Conservation (phyloP, 2,113 vertebrate genomes). For the Microcebus tavaratra region DNA sequence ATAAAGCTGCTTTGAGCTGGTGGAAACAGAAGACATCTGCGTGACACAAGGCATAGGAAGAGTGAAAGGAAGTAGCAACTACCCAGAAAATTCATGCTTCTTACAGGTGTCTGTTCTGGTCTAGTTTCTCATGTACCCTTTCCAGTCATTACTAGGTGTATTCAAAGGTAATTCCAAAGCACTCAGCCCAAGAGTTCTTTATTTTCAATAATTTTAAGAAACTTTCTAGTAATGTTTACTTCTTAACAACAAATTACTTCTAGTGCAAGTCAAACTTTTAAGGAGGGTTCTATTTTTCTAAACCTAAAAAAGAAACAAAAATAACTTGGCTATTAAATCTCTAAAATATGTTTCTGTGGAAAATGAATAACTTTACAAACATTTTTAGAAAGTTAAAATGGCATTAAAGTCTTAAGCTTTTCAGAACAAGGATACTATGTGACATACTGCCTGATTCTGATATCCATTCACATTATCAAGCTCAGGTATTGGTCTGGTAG, state of each 20-base stretch:
- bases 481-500: neutral
- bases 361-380: neutral
- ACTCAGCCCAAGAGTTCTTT: neutral
- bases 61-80: neutral
- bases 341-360: conserved; percentile 10
- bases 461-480: neutral
- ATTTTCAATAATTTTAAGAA: conserved; percentile 31
- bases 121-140: neutral
- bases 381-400: neutral
- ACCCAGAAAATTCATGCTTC: neutral
- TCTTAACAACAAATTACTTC: neutral
- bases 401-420: neutral
- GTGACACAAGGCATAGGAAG: conserved; percentile 20
- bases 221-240: conserved; percentile 32
- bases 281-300: conserved; percentile 46
- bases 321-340: neutral
- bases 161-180: conserved; percentile 13
- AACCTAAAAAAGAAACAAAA: conserved; percentile 47
- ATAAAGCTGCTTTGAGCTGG: conserved; percentile 28
- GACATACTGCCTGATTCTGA: neutral
- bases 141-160: neutral
- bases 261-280: conserved; percentile 39
- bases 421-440: neutral
- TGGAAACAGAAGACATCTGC: conserved; percentile 51
- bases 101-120: neutral